Evolutionary conservation across 2,888 invertebrate species (phyloP), one percentile per base, ranked within the genome.

Genomic region (Neria commutata): DNA sequence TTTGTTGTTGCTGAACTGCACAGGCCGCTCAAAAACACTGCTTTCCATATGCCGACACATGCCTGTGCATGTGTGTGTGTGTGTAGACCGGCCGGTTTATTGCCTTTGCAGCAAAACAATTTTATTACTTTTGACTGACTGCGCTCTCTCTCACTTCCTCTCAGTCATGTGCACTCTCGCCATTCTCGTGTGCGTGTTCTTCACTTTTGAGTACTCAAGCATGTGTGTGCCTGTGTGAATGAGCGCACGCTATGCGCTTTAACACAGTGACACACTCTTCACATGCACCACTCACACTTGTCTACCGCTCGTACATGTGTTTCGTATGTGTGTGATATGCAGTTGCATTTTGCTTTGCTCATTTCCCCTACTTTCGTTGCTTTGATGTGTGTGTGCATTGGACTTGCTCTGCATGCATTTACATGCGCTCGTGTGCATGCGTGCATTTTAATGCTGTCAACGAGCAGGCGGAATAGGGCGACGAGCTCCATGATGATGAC

Each of bases 311-410:
- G 37, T n/a, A 42, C 42, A 42, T 42, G 2, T n/a, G n/a, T n/a
- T n/a, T n/a, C n/a, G n/a, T n/a, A 49, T 19, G 2, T 60, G 56
- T 61, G 60, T 61, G 59, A 61, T 57, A 64, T 61, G 61, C 37
- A 33, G 14, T 42, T 42, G 42, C 42, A 42, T 42, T 2, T 42
- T 17, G 3, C 16, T 17, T 42, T 42, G 19, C 29, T 26, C 25
- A 63, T 63, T 65, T 65, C 65, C 65, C 65, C 65, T 65, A 61
- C 58, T 63, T 65, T 54, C 49, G 23, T n/a, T n/a, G n/a, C n/a
- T n/a, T n/a, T n/a, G n/a, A n/a, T n/a, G n/a, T n/a, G n/a, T n/a
- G 2, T 3, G 33, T 33, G 49, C 33, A 11, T 2, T 40, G 16
- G 6, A 19, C 21, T 42, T 21, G 42, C 42, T 42, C 21, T 42